phyloP scores from a whole-genome alignment of 2,888 invertebrate genomes.

The Cancer borealis region DNA sequence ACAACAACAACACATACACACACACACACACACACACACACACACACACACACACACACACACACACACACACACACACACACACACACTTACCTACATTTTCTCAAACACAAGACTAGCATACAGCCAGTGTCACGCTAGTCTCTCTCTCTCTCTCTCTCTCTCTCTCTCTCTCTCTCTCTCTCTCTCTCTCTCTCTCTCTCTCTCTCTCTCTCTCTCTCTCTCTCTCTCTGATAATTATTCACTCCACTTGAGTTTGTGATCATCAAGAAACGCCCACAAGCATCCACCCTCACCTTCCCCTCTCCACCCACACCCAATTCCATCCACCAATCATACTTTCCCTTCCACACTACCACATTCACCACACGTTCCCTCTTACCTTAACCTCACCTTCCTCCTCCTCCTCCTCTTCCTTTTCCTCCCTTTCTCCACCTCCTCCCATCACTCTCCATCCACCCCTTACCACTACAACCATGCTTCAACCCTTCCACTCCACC shows the following conservation, averaged over 20 bases:
- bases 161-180: conserved; percentile 10
- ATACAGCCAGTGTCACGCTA: neutral
- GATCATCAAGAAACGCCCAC: neutral
- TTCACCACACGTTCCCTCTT: neutral
- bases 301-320: too few species aligned
- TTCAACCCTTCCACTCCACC: neutral
- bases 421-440: neutral
- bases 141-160: neutral
- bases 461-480: neutral
- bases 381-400: neutral
- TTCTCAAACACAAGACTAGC: too few species aligned
- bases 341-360: neutral
- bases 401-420: neutral
- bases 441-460: neutral
- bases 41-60: too few species aligned
- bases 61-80: conserved; percentile 24
- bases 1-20: too few species aligned
- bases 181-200: neutral
- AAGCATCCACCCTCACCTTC: too few species aligned
- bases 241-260: too few species aligned
- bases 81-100: neutral
- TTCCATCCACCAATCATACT: too few species aligned
- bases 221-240: neutral
- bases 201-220: neutral
- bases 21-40: conserved; percentile 43